Evolutionary conservation across 2,888 invertebrate genomes (phyloP).

Genomic region (Smittia sp.): DNA sequence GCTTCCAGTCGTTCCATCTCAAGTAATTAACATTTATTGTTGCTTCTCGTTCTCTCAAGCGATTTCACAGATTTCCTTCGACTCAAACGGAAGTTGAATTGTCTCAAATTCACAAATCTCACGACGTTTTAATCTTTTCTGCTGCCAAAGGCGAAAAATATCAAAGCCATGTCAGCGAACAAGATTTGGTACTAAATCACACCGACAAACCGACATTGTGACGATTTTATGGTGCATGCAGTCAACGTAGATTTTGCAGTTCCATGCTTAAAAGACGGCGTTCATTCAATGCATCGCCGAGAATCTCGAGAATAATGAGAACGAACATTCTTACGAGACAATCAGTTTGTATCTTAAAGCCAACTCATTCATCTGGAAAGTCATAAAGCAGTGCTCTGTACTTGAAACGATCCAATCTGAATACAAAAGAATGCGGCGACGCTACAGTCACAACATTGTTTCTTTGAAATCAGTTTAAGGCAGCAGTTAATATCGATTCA

Average conservation of each 20-base stretch:
- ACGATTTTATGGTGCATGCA: conserved; percentile 25
- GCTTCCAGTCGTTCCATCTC: neutral
- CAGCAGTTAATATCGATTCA: no score
- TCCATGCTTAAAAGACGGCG: conserved; percentile 21
- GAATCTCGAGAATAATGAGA: conserved; percentile 1
- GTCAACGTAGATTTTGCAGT: conserved; percentile 11
- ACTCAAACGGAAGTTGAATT: neutral
- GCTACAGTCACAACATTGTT: neutral
- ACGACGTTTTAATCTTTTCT: neutral
- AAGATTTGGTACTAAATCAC: neutral
- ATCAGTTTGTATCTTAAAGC: neutral
- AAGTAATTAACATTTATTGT: neutral
- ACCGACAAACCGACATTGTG: conserved; percentile 16
- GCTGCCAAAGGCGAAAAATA: neutral
- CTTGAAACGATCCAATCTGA: conserved; percentile 27
- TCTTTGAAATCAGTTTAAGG: neutral
- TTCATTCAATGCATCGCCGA: neutral
- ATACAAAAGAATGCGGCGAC: conserved; percentile 20
- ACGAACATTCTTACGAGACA: conserved; percentile 24
- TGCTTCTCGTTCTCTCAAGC: neutral
- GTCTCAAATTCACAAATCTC: neutral
- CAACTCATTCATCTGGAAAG: conserved; percentile 37
- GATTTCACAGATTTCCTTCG: neutral
- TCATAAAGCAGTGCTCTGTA: neutral
- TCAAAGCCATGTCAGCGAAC: neutral